Conservation (phyloP, 2,113 vertebrate genomes). For the Microtus richardsoni region DNA sequence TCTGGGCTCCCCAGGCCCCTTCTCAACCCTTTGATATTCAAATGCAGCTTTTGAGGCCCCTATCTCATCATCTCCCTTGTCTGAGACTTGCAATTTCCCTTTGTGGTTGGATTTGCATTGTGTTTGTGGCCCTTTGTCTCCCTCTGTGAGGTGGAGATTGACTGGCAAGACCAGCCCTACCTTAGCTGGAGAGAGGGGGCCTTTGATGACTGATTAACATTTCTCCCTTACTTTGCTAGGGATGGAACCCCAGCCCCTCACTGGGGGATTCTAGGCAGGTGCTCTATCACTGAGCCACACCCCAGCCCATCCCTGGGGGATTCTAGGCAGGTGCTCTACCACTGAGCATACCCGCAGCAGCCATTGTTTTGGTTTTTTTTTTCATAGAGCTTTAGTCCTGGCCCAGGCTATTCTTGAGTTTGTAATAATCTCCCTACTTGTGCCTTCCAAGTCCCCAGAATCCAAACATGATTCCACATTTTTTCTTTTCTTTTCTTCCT, state of each 20-base stretch:
- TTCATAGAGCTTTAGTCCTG: background rate
- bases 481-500: too few relatives aligned
- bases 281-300: background rate
- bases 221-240: background rate
- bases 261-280: background rate
- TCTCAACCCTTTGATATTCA: constrained; percentile 37
- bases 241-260: background rate
- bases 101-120: background rate
- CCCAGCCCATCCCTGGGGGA: background rate
- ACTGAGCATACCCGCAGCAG: background rate
- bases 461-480: background rate
- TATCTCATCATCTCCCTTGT: constrained; percentile 6
- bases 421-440: background rate
- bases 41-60: background rate
- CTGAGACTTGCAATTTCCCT: background rate
- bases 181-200: background rate
- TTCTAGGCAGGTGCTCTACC: background rate
- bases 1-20: background rate
- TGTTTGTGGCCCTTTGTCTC: background rate
- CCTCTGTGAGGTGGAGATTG: background rate
- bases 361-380: background rate
- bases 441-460: background rate
- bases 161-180: background rate
- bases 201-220: background rate
- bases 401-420: background rate